These are phyloP conservation scores for Cherax destructor DNA, from an alignment of 1,140 invertebrate genomes.

Conservation along the genomic window DNA sequence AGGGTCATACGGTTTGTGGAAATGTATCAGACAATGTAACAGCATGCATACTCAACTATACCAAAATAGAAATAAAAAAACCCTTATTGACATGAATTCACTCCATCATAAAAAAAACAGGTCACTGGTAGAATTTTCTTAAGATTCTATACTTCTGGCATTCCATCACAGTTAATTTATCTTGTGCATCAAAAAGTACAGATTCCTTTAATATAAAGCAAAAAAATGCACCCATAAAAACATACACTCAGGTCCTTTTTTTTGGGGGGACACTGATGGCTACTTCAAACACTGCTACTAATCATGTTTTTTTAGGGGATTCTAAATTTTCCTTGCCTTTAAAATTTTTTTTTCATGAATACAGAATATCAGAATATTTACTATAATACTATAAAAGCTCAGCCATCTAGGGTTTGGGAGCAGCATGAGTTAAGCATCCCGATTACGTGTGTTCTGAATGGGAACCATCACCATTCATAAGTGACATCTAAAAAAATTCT, in stretches of 20 bases:
- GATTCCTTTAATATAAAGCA: constrained; percentile 45
- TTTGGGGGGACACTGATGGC: background rate
- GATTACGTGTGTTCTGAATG: background rate
- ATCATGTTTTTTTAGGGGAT: background rate
- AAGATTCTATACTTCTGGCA: constrained; percentile 32
- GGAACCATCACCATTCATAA: constrained; percentile 45
- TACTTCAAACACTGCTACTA: background rate
- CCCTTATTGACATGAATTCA: constrained; percentile 48
- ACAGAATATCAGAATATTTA: background rate
- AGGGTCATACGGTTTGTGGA: constrained; percentile 53
- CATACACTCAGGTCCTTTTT: constrained; percentile 9
- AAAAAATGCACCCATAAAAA: constrained; percentile 48
- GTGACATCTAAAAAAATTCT: constrained; percentile 34
- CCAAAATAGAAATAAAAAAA: constrained; percentile 52
- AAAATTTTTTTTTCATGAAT: background rate
- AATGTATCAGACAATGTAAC: constrained; percentile 58
- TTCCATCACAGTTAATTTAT: constrained; percentile 19
- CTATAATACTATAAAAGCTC: background rate
- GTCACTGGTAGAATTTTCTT: constrained; percentile 63
- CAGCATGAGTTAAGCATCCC: background rate
- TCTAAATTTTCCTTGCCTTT: background rate
- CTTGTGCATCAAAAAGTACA: constrained; percentile 32
- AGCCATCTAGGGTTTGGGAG: background rate
- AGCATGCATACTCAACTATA: constrained; percentile 55
- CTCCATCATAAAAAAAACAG: constrained; percentile 62